Evolutionary conservation across 1,140 invertebrate genomes (phyloP).

Genomic region (Belonocnema kinseyi): DNA sequence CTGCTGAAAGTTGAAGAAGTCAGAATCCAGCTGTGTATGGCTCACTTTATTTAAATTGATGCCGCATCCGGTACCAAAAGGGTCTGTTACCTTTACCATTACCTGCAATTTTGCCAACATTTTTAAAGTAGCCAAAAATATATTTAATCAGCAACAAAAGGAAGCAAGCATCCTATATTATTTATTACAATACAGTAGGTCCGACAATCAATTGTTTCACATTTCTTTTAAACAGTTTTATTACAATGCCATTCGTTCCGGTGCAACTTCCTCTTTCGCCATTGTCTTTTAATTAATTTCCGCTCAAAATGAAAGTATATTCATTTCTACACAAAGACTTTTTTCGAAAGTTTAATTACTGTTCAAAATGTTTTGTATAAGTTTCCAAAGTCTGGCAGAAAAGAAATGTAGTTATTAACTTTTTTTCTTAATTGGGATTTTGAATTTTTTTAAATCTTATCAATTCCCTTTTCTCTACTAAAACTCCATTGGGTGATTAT

Average conservation of each 20-base stretch:
- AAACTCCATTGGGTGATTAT: no score
- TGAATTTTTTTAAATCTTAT: no score
- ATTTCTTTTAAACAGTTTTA: background rate
- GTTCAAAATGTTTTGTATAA: background rate
- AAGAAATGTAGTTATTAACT: no score
- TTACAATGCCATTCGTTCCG: slow-evolving; percentile 15
- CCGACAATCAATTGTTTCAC: slow-evolving; percentile 7
- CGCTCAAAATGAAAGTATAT: background rate
- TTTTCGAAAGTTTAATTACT: background rate
- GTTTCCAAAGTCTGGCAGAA: background rate
- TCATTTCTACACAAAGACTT: background rate
- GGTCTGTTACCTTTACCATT: background rate
- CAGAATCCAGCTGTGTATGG: slow-evolving; percentile 38
- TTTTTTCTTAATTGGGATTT: no score
- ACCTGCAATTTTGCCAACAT: background rate
- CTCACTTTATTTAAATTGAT: slow-evolving; percentile 47
- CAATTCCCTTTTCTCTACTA: no score
- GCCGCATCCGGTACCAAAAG: slow-evolving; percentile 29
- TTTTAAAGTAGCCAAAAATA: no score
- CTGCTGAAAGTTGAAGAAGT: slow-evolving; percentile 30
- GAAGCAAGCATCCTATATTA: no score
- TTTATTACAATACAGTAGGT: background rate
- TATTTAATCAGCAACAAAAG: no score
- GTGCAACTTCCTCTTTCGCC: background rate
- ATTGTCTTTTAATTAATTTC: slow-evolving; percentile 18